phyloP scores from a whole-genome alignment of 1,140 invertebrate genomes.

The Drosophila parvula region DNA sequence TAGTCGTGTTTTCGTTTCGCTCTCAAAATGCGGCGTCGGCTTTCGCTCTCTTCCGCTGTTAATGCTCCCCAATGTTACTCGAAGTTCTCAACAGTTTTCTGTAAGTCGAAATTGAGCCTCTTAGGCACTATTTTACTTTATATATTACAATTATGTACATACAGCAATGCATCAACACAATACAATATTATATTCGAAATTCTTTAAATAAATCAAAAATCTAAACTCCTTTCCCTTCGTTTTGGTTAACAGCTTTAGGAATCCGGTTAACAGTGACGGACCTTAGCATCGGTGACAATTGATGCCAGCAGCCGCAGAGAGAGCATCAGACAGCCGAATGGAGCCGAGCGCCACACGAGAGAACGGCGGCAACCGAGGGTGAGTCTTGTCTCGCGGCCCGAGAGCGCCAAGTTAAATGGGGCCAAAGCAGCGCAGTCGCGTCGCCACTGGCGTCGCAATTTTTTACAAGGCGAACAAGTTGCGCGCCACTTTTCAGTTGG shows the following conservation, averaged over 20 bases:
- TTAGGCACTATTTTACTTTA: not conserved
- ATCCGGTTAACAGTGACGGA: not conserved
- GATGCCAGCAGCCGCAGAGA: conserved; percentile 1
- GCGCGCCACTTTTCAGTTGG: conserved; percentile 29
- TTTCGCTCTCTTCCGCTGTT: conserved; percentile 4
- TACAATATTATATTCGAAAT: not conserved
- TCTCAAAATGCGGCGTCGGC: conserved; percentile 4
- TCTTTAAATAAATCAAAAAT: not conserved
- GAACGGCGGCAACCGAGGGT: conserved; percentile 12
- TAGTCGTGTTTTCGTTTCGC: not conserved
- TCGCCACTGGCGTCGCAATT: conserved; percentile 60
- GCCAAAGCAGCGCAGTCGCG: conserved; percentile 74
- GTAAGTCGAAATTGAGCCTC: not conserved
- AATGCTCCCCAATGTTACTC: not conserved
- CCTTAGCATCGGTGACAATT: not conserved
- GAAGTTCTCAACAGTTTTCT: not conserved
- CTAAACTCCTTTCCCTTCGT: not conserved
- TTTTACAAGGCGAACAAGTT: conserved; percentile 78
- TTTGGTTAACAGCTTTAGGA: conserved; percentile 1
- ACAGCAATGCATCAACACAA: not conserved
- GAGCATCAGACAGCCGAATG: conserved; percentile 5
- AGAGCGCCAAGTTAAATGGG: conserved; percentile 58
- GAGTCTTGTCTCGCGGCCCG: conserved; percentile 4
- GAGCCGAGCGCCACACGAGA: conserved; percentile 17
- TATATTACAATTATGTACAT: not conserved